These are phyloP conservation scores for Nemurella pictetii DNA, from an alignment of 2,888 invertebrate genomes.

Conservation along the genomic window DNA sequence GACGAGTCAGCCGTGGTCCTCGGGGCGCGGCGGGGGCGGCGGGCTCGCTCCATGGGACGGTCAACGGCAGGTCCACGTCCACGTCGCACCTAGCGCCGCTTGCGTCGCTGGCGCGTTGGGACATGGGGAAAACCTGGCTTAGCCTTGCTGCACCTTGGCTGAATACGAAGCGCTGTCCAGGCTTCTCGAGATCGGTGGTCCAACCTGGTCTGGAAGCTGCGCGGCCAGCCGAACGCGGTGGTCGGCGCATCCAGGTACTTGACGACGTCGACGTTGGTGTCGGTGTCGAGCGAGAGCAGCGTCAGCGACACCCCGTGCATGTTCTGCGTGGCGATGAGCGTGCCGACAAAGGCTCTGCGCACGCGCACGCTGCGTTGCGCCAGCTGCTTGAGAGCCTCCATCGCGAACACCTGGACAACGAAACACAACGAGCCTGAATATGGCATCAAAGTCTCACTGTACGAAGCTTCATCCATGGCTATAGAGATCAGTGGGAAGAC, in stretches of 20 bases:
- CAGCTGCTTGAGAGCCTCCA: slow-evolving; percentile 53
- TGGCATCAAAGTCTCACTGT: too few relatives aligned
- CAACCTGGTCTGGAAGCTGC: too few relatives aligned
- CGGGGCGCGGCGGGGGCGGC: not conserved
- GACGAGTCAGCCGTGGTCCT: not conserved
- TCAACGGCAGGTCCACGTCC: not conserved
- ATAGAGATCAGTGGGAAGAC: too few relatives aligned
- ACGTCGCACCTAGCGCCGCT: too few relatives aligned
- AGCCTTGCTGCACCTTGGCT: too few relatives aligned
- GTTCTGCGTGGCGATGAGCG: slow-evolving; percentile 73
- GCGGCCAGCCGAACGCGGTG: slow-evolving; percentile 62
- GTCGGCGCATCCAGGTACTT: slow-evolving; percentile 62
- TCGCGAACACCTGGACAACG: slow-evolving; percentile 49
- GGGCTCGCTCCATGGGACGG: not conserved
- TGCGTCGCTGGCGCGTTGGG: too few relatives aligned
- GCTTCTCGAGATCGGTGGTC: too few relatives aligned
- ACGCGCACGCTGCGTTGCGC: slow-evolving; percentile 36
- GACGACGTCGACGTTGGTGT: slow-evolving; percentile 54
- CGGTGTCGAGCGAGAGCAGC: slow-evolving; percentile 57
- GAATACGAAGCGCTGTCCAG: too few relatives aligned
- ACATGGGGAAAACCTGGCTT: too few relatives aligned
- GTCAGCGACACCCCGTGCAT: slow-evolving; percentile 79
- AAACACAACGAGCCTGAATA: too few relatives aligned
- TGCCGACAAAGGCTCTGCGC: slow-evolving; percentile 37
- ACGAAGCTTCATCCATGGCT: too few relatives aligned